phyloP scores from a whole-genome alignment of 2,888 invertebrate species.

The Hecatera dysodea region DNA sequence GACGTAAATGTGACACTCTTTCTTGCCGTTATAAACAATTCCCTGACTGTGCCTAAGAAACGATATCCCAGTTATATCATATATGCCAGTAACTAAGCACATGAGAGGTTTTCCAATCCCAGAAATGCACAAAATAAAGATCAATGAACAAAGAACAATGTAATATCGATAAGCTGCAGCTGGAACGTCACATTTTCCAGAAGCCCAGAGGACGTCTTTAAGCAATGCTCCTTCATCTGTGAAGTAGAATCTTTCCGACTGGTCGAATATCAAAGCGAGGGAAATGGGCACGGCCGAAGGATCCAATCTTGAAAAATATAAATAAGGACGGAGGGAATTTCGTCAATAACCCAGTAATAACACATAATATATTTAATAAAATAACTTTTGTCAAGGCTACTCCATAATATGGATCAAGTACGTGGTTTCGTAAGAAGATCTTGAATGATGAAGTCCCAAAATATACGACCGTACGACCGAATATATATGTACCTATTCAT shows the following conservation, averaged over 20 bases:
- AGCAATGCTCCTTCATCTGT: constrained; percentile 60
- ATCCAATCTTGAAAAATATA: constrained; percentile 55
- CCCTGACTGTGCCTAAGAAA: too few relatives aligned
- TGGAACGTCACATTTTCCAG: constrained; percentile 35
- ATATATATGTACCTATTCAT: neutral
- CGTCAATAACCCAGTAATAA: constrained; percentile 22
- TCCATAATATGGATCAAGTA: constrained; percentile 1
- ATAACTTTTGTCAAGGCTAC: neutral
- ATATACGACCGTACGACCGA: neutral
- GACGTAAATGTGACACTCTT: too few relatives aligned
- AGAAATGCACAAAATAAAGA: constrained; percentile 1
- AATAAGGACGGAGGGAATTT: constrained; percentile 47
- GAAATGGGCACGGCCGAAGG: constrained; percentile 49
- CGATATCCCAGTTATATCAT: too few relatives aligned
- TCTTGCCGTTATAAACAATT: too few relatives aligned
- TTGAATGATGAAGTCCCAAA: neutral
- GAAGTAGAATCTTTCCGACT: constrained; percentile 64
- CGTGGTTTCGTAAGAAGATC: neutral
- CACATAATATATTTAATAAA: constrained; percentile 2
- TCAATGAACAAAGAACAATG: constrained; percentile 25
- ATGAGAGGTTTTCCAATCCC: too few relatives aligned
- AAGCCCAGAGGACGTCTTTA: constrained; percentile 52
- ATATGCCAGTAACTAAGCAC: too few relatives aligned
- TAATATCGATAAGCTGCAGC: constrained; percentile 36
- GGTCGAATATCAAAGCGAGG: constrained; percentile 61